Percentiles rank a stretch among this genome's conserved stretches.
Conservation (phyloP, 2,113 vertebrate species). For the Rana temporaria region DNA sequence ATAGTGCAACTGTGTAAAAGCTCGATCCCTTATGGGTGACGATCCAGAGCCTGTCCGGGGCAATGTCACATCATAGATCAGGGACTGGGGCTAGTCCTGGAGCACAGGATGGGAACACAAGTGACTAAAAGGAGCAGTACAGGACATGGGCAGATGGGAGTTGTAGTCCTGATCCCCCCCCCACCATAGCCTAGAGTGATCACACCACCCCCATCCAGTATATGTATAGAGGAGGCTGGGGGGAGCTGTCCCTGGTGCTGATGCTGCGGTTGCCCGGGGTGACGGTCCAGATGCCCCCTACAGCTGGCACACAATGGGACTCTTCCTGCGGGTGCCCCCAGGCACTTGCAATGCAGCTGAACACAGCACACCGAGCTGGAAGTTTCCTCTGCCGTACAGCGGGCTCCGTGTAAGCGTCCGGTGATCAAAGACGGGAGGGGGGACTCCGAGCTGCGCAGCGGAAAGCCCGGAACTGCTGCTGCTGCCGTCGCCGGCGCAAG, state of each 20-base stretch:
- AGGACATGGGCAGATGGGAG: conserved; percentile 5
- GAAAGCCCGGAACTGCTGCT: background rate
- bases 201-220: background rate
- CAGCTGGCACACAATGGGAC: conserved; percentile 8
- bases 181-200: background rate
- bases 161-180: conserved; percentile 25
- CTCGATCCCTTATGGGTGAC: background rate
- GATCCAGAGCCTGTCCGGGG: too few relatives aligned
- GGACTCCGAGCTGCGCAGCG: conserved; percentile 58
- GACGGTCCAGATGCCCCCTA: background rate
- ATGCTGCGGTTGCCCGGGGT: background rate
- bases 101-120: background rate
- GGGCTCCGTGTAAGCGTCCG: background rate
- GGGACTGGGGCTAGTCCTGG: background rate
- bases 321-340: background rate
- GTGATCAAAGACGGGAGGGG: conserved; percentile 56
- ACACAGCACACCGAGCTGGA: background rate
- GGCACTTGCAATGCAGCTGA: conserved; percentile 15
- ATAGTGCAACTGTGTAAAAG: background rate
- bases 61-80: conserved; percentile 11
- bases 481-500: conserved; percentile 51
- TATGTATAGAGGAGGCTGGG: background rate
- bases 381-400: conserved; percentile 18
- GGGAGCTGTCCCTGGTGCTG: background rate
- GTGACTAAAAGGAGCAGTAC: background rate